Base-by-base conservation (phyloP, 2,113 vertebrate species). In the Thalassoma bifasciatum region DNA sequence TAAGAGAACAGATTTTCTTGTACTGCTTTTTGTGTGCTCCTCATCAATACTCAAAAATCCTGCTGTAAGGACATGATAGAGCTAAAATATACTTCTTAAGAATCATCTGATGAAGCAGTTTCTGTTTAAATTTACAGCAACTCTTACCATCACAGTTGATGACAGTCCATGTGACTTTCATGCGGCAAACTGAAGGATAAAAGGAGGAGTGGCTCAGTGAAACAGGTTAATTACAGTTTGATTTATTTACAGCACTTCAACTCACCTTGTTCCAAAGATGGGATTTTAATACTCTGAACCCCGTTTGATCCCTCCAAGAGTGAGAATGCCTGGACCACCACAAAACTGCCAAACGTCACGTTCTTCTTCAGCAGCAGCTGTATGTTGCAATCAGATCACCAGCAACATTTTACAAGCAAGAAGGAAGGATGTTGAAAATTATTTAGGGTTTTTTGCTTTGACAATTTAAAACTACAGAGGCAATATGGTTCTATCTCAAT, bases 151-250 rank as follows among this genome's bases (percentile, higher is more conserved):
- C 67, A 82, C 91, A 93, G 11, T 71, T 65, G 30, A 62, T 77
- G 1, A 88, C 59, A 13, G 16, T 12, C 13, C 14, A 22, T 1
- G 66, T 5, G 5, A 62, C 57, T 26, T 61, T 52, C 21, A 56
- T 42, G 19, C 67, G 78, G 75, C 93, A 94, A 59, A 89, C 93
- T 94, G 79, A 50, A 87, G 86, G 16, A 80, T 40, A 81, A 19
- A 77, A 3, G 14, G 4, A 30, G 9, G 2, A 66, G 21, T 46
- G 24, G 7, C 36, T 51, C 21, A 36, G 13, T 16, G 0, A 42
- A 14, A 14, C 40, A 11, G 12, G 3, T 14, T 14, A 1, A 42
- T 42, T 14, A 13, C 11, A 12, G 14, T 14, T 44, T 3, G 17
- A 34, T 63, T 50, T 56, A 1, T 24, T 61, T 16, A 21, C 10